These are phyloP conservation scores for Patiria pectinifera DNA, from an alignment of 53 echinoderm and acorn worm genomes.

Conservation along the genomic window DNA sequence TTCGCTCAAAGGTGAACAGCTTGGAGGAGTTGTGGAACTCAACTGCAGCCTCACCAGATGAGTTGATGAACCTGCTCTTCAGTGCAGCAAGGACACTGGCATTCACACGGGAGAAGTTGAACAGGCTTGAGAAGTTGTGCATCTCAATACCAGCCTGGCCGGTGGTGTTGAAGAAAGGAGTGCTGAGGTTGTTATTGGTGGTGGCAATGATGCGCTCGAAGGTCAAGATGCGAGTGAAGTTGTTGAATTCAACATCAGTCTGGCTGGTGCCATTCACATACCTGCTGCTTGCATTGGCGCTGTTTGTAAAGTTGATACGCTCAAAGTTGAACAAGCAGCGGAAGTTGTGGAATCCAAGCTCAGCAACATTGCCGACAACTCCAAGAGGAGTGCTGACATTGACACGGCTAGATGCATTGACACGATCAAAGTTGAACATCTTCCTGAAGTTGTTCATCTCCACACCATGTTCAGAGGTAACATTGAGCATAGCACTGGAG, in stretches of 20 bases:
- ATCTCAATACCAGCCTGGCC: conserved; percentile 51
- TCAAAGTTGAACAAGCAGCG: conserved; percentile 63
- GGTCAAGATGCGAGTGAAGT: conserved; percentile 58
- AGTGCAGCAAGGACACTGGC: conserved; percentile 50
- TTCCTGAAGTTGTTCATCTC: conserved; percentile 70
- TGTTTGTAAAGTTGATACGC: conserved; percentile 58
- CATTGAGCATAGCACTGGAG: conserved; percentile 69
- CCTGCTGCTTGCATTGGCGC: conserved; percentile 58
- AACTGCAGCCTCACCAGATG: conserved; percentile 52
- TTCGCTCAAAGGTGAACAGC: conserved; percentile 72
- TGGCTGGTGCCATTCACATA: conserved; percentile 67
- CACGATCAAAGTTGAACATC: conserved; percentile 66
- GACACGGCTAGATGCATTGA: conserved; percentile 67
- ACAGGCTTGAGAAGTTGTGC: conserved; percentile 67
- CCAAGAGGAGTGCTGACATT: conserved; percentile 59
- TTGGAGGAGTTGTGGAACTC: conserved; percentile 71
- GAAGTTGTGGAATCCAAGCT: conserved; percentile 64
- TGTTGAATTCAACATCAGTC: conserved; percentile 58
- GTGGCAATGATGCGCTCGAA: conserved; percentile 72
- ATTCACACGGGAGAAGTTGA: conserved; percentile 72
- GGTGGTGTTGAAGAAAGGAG: conserved; percentile 61
- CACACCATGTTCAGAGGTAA: conserved; percentile 72
- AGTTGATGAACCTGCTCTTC: conserved; percentile 66
- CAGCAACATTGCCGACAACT: conserved; percentile 27
- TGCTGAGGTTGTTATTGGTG: conserved; percentile 63